Evolutionary conservation across 1,140 invertebrate species (phyloP).

Genomic region (Hestina assimilis): DNA sequence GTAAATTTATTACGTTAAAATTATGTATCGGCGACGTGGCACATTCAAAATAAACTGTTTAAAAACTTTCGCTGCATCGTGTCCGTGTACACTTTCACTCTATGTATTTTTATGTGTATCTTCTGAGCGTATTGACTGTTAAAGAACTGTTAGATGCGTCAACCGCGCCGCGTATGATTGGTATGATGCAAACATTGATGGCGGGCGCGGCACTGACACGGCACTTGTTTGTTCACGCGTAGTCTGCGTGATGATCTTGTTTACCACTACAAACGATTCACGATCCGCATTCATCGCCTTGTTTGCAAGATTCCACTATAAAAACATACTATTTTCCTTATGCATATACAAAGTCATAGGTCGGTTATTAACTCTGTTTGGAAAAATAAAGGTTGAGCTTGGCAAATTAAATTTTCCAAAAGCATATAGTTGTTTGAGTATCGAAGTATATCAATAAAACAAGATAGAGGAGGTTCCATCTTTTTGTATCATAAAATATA

Average conservation of each 20-base stretch:
- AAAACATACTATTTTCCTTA: neutral
- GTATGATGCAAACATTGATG: slow-evolving; percentile 46
- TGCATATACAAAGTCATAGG: too few species aligned
- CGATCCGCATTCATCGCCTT: slow-evolving; percentile 54
- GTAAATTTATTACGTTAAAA: neutral
- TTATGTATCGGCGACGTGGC: slow-evolving; percentile 3
- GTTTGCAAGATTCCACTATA: slow-evolving; percentile 3
- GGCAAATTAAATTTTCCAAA: too few species aligned
- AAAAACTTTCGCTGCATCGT: slow-evolving; percentile 58
- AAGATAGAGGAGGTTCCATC: too few species aligned
- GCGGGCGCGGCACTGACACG: slow-evolving; percentile 49
- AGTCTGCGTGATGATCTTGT: slow-evolving; percentile 68
- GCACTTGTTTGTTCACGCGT: slow-evolving; percentile 76
- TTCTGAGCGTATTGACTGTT: slow-evolving; percentile 17
- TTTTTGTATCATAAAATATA: too few species aligned
- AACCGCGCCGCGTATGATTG: slow-evolving; percentile 37
- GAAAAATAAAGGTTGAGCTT: too few species aligned
- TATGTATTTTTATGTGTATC: slow-evolving; percentile 34
- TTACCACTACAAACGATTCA: slow-evolving; percentile 59
- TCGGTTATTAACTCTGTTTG: too few species aligned
- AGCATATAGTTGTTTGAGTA: too few species aligned
- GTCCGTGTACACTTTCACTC: slow-evolving; percentile 60
- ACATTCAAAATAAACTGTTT: slow-evolving; percentile 26
- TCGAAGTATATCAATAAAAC: too few species aligned
- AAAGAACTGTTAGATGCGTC: slow-evolving; percentile 23